These are phyloP conservation scores for Lordiphosa fenestrarum DNA, from an alignment of 2,888 invertebrate species.

Conservation along the genomic window DNA sequence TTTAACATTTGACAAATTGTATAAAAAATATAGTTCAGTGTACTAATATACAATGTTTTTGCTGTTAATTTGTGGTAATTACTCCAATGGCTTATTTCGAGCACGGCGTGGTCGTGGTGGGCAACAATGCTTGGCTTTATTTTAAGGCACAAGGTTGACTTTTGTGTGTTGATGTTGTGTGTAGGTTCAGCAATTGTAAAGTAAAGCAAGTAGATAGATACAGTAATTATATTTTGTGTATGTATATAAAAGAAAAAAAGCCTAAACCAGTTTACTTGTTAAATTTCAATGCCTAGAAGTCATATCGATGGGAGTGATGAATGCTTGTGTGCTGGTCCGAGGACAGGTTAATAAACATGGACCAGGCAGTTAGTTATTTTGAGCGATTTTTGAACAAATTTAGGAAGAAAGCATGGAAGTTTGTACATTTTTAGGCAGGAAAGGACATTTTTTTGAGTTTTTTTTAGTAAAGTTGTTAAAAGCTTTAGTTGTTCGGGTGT, in stretches of 20 bases:
- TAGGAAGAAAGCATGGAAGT: no score
- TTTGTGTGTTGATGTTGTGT: slow-evolving; percentile 43
- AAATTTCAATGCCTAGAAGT: slow-evolving; percentile 63
- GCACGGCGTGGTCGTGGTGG: slow-evolving; percentile 28
- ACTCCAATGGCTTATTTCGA: slow-evolving; percentile 24
- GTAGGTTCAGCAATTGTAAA: slow-evolving; percentile 62
- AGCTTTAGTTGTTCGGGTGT: no score
- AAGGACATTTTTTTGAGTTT: no score
- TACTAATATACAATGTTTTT: slow-evolving; percentile 38
- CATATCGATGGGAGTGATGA: slow-evolving; percentile 66
- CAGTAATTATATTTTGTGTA: slow-evolving; percentile 64
- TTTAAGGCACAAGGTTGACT: slow-evolving; percentile 69
- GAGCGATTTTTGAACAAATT: no score
- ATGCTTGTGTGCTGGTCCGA: slow-evolving; percentile 3
- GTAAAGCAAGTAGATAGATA: slow-evolving; percentile 39
- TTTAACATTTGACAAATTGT: slow-evolving; percentile 27
- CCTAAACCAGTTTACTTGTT: slow-evolving; percentile 62
- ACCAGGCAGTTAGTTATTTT: not conserved
- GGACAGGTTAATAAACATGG: no score
- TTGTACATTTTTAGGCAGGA: no score
- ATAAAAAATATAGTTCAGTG: slow-evolving; percentile 51
- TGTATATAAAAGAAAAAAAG: slow-evolving; percentile 36
- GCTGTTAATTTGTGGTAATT: slow-evolving; percentile 65
- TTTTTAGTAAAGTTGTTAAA: no score
- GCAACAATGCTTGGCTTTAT: slow-evolving; percentile 69